Evolutionary conservation across 2,113 vertebrate species (phyloP), one percentile per base, ranked within the genome.

Genomic region (Corapipo altera): DNA sequence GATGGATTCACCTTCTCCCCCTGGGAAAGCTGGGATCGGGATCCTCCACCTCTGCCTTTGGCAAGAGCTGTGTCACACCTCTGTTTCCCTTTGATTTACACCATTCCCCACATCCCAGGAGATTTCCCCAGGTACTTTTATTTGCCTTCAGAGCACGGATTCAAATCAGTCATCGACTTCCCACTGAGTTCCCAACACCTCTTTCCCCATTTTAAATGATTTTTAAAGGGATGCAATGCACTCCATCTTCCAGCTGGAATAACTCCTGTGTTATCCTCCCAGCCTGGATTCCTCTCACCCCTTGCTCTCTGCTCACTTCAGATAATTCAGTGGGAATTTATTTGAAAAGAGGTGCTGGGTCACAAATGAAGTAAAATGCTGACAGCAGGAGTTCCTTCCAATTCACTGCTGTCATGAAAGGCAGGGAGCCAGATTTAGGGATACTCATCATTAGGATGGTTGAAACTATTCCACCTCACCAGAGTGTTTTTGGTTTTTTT

Each of bases 91-190:
- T 85, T 39, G 48, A n/a, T 71, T 81, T 32, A 19, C 9, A 48
- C 72, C 44, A 19, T 14, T 78, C 44, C 11, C 49, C 33, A 32
- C 37, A 58, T 44, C 62, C 78, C 7, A 2, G 57, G 13, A 73
- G 26, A 48, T 57, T 49, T 87, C 57, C 51, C 13, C 19, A 37
- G 32, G 27, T 82, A 41, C 44, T 88, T 75, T 35, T 71, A 71
- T 96, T 88, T 96, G 21, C 27, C 59, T 91, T 80, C 55, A 6
- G 3, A 89, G 75, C 11, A 9, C 3, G 5, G 73, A 95, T 93
- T 97, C 85, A 84, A 93, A 95, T 95, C 92, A 96, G 75, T 55
- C 92, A 96, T 95, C 93, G 84, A 9, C 93, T 94, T 90, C 95
- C 93, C 75, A 66, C 95, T 59, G 93, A 74, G 88, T 84, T 84